Percentiles rank a stretch among this genome's conserved stretches.
Evolutionary conservation across 2,113 vertebrate species (phyloP).

Genomic region (Neoarius graeffei): DNA sequence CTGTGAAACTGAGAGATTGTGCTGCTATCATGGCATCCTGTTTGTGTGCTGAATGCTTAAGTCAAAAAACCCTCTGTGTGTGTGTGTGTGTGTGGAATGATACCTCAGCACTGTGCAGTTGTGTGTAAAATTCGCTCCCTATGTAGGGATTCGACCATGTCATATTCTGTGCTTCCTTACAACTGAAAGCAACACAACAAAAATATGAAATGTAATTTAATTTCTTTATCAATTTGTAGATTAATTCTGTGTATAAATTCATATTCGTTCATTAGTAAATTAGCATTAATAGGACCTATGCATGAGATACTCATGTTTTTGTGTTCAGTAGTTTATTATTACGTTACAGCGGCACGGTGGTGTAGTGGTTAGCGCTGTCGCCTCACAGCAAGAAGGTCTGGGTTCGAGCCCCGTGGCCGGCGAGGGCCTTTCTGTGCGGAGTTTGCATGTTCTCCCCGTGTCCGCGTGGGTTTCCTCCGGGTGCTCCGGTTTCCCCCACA

Average conservation of each 20-base stretch:
- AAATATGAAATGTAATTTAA: background rate
- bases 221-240: background rate
- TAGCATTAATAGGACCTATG: background rate
- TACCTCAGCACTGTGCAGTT: constrained; percentile 79
- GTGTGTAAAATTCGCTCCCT: constrained; percentile 73
- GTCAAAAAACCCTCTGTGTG: background rate
- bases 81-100: constrained; percentile 7
- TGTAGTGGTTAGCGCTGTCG: no score
- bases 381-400: no score
- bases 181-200: constrained; percentile 55
- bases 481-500: no score
- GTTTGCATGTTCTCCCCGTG: no score
- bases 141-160: constrained; percentile 70
- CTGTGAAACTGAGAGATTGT: background rate
- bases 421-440: no score
- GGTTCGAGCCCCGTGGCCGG: no score
- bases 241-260: background rate
- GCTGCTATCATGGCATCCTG: background rate
- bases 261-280: background rate
- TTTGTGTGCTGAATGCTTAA: no score
- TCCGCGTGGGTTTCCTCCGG: no score
- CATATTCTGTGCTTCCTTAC: constrained; percentile 71
- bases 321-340: background rate
- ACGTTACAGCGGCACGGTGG: no score
- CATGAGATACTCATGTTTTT: background rate